Base-by-base conservation (phyloP, 1,140 invertebrate genomes). In the Aphelenchoides fujianensis region DNA sequence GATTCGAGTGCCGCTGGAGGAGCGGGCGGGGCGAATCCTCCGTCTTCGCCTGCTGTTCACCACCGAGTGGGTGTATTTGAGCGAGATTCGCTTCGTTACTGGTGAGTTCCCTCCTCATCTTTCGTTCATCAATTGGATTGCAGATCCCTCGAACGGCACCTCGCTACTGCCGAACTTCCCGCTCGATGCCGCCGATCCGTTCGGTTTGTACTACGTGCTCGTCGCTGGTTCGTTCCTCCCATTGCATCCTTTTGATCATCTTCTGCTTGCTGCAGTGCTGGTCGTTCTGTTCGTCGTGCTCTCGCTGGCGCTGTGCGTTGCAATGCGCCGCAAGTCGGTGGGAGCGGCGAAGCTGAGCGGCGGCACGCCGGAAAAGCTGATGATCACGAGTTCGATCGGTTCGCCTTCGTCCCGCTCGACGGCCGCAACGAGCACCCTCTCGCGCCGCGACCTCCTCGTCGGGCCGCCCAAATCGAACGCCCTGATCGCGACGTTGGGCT, bases 51-150 rank as follows among this genome's bases (percentile, higher is more conserved):
- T 73, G 12, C 62, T 37, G 1, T 73, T 73, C 54, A 19, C 37
- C 28, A 9, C 19, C 3, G 48, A 55, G 16, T 73, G 67, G 71
- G 19, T 71, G 31, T 73, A 48, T 62, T 57, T 73, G 23, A 73
- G 41, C 3, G 71, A 73, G 54, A 53, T 73, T 36, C 12, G 36
- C 23, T 73, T 73, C 48, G 70, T 41, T 71, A 71, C 70, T 28
- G 64, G 70, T 71, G n/a, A n/a, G n/a, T n/a, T n/a, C n/a, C n/a
- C n/a, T n/a, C n/a, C n/a, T n/a, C n/a, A n/a, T n/a, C n/a, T n/a
- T n/a, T n/a, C n/a, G n/a, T n/a, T n/a, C n/a, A n/a, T n/a, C n/a
- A n/a, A n/a, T n/a, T n/a, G n/a, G n/a, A n/a, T n/a, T 54, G 37
- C 1, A 66, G 63, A 66, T 37, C 31, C 36, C 19, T 41, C 16